Evolutionary conservation across 2,797 vertebrate species (phyloP).

Genomic region (Oreochromis grahami): DNA sequence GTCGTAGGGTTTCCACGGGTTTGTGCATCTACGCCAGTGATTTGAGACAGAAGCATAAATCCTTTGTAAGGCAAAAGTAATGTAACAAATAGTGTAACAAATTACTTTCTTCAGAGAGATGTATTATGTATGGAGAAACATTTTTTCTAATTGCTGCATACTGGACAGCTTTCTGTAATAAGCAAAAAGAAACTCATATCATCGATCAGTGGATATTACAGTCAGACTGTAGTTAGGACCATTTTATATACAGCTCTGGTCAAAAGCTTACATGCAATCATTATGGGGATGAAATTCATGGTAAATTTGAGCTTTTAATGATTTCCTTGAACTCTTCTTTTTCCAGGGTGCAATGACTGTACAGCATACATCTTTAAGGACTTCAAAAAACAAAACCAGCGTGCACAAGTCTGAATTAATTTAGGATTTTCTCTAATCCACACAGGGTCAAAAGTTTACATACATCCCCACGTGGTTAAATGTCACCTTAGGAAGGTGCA

Average conservation of each 20-base stretch:
- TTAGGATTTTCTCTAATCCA: not conserved
- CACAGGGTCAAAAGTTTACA: not conserved
- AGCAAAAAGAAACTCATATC: not conserved
- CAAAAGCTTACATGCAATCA: not conserved
- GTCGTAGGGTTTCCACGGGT: not conserved
- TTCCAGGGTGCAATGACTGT: not conserved
- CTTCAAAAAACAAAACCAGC: not conserved
- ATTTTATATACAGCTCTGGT: not conserved
- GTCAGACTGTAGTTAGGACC: not conserved
- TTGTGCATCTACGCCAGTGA: rapidly evolving
- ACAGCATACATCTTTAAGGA: not conserved
- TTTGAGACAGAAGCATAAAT: not conserved
- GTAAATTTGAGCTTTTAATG: not conserved
- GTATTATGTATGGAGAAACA: not conserved
- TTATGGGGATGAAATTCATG: not conserved
- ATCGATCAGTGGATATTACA: not conserved
- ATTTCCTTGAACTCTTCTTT: rapidly evolving
- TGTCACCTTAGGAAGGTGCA: not conserved
- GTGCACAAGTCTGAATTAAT: not conserved
- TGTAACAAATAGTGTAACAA: not conserved
- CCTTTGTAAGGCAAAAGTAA: not conserved
- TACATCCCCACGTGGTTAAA: not conserved
- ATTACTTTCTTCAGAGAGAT: not conserved
- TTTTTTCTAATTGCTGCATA: not conserved
- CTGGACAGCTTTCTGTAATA: not conserved